These are phyloP conservation scores for Leptopilina drosophilae DNA, from an alignment of 2,888 invertebrate genomes.

Conservation along the genomic window DNA sequence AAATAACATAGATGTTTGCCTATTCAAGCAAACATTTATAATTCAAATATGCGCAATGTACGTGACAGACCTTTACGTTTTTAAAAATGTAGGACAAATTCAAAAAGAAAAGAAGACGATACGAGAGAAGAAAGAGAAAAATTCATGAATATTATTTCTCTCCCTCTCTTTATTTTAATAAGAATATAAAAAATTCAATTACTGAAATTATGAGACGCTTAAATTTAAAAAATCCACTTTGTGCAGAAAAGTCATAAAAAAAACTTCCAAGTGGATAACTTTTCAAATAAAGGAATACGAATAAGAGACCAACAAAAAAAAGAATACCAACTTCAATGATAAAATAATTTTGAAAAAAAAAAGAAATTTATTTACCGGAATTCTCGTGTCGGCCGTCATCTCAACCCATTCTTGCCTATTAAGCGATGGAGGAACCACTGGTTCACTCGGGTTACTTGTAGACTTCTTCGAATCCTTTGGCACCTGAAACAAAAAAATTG, in stretches of 20 bases:
- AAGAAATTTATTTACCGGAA: conserved; percentile 82
- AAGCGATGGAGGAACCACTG: conserved; percentile 80
- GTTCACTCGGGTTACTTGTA: conserved; percentile 74
- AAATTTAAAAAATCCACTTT: conserved; percentile 1
- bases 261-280: background rate
- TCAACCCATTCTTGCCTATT: conserved; percentile 91
- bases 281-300: background rate
- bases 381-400: conserved; percentile 91
- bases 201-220: no score
- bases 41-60: conserved; percentile 29
- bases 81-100: conserved; percentile 60
- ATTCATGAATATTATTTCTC: background rate
- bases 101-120: conserved; percentile 12
- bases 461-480: conserved; percentile 78
- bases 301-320: background rate
- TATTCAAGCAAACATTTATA: conserved; percentile 34
- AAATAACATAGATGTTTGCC: background rate
- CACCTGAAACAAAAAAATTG: conserved; percentile 63
- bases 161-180: background rate
- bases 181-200: background rate
- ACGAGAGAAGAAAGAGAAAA: background rate
- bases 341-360: background rate
- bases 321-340: background rate
- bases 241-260: background rate
- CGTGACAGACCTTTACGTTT: conserved; percentile 9